Evolutionary conservation across 2,113 vertebrate species (phyloP).

Genomic region (Cavia aperea): DNA sequence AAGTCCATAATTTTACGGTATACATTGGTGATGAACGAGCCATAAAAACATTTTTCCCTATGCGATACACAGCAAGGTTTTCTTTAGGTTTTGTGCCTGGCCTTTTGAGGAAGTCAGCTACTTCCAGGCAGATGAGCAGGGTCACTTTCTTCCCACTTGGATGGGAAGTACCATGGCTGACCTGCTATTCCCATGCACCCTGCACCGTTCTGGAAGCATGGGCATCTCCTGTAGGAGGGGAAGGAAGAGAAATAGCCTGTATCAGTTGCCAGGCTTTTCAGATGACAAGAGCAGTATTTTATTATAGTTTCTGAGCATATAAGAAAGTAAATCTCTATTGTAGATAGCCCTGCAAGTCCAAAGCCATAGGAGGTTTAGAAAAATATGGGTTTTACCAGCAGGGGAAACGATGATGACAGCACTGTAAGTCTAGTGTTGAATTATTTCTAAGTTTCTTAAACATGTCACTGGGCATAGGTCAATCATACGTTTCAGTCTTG

Average conservation of each 20-base stretch:
- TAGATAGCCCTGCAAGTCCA: slow-evolving; percentile 34
- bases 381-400: slow-evolving; percentile 48
- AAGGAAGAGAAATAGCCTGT: slow-evolving; percentile 20
- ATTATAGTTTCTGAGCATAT: slow-evolving; percentile 34
- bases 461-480: slow-evolving; percentile 32
- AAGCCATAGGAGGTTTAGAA: slow-evolving; percentile 46
- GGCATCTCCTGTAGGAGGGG: background rate
- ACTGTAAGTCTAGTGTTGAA: slow-evolving; percentile 41
- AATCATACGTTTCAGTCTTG: slow-evolving; percentile 34
- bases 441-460: slow-evolving; percentile 58
- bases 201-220: background rate
- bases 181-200: background rate
- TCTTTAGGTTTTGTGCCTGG: background rate
- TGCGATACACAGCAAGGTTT: background rate
- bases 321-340: slow-evolving; percentile 48
- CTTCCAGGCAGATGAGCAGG: background rate
- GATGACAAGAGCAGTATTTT: slow-evolving; percentile 17
- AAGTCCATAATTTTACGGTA: background rate
- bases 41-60: background rate
- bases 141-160: background rate
- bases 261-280: background rate
- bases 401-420: slow-evolving; percentile 2
- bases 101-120: background rate
- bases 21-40: background rate
- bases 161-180: background rate